Percentiles rank a stretch among this genome's conserved stretches.
Evolutionary conservation across 2,888 invertebrate species (phyloP).

Genomic region (Therioaphis trifolii): DNA sequence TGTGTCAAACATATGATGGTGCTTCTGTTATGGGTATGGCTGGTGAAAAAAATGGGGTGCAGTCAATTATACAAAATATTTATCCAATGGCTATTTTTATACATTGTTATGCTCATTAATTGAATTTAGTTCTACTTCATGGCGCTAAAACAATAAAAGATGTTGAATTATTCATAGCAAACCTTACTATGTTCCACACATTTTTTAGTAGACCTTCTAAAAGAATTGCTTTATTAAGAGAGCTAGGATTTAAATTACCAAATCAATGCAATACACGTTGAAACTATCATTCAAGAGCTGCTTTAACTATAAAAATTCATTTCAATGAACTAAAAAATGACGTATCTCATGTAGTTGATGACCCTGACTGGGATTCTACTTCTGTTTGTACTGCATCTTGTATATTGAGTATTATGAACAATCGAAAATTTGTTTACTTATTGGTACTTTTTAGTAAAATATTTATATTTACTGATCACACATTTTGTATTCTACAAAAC

Average conservation of each 20-base stretch:
- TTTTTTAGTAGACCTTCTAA: constrained; percentile 46
- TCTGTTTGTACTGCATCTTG: constrained; percentile 16
- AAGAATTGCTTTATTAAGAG: constrained; percentile 35
- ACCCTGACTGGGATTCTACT: constrained; percentile 1
- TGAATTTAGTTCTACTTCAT: constrained; percentile 64
- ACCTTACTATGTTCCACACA: constrained; percentile 52
- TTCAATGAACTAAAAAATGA: constrained; percentile 40
- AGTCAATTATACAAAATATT: constrained; percentile 16
- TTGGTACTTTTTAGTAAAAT: constrained; percentile 38
- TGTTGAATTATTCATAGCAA: constrained; percentile 49
- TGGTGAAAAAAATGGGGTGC: constrained; percentile 34
- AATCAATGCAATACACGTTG: constrained; percentile 44
- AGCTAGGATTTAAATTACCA: constrained; percentile 52
- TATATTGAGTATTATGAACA: constrained; percentile 3
- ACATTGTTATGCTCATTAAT: constrained; percentile 65
- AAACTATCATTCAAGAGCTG: constrained; percentile 52
- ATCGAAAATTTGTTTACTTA: constrained; percentile 34
- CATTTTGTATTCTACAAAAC: constrained; percentile 35
- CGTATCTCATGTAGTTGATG: constrained; percentile 28
- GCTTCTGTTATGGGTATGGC: constrained; percentile 57
- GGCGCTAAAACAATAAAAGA: constrained; percentile 52
- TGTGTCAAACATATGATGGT: constrained; percentile 63
- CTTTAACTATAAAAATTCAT: constrained; percentile 37
- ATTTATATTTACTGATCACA: constrained; percentile 41
- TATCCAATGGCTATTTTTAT: constrained; percentile 10